Base-by-base conservation (phyloP, 2,888 invertebrate genomes). In the Proisotoma minuta region DNA sequence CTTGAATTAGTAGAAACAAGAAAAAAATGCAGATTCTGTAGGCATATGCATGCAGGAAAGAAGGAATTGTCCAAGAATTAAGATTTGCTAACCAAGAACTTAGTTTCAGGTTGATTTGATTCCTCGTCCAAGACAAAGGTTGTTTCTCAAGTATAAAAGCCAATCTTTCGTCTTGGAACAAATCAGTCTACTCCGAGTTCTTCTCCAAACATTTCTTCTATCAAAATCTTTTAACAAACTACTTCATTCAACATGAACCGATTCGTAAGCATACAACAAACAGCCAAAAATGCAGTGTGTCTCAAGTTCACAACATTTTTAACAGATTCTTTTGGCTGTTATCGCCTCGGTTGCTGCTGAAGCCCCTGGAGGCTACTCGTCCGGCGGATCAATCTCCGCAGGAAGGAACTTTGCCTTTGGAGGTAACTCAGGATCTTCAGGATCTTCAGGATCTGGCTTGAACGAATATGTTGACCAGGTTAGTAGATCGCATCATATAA, bases 311-410 rank as follows among this genome's bases (percentile, higher is more conserved):
- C n/a, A n/a, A n/a, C n/a, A n/a, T n/a, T 50, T 48, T 61, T 28
- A 51, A 1, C 53, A 72, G 72, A 65, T 72, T 28, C 58, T 70
- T 26, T 68, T 65, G n/a, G 65, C 66, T 52, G 64, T 70, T 34
- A 50, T 66, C 62, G 64, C 63, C 18, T 62, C 63, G 22, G 73
- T 67, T 22, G 62, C 62, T 60, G 68, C 66, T 57, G 73, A 73
- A 54, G 68, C 73, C 27, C 73, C 73, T 62, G 54, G 63, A 20
- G 22, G 48, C 20, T 54, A 57, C 10, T 58, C 59, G n/a, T 61
- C 59, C 43, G 57, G 62, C 23, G 54, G 58, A n/a, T 34, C 54
- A 8, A 28, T 52, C 20, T 23, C 52, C 28, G 52, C 52, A n/a
- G 20, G 23, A 20, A 20, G 52, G 15, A 52, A 52, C 52, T 52